These are phyloP conservation scores for Ips nitidus DNA, from an alignment of 1,140 invertebrate genomes.

Conservation along the genomic window DNA sequence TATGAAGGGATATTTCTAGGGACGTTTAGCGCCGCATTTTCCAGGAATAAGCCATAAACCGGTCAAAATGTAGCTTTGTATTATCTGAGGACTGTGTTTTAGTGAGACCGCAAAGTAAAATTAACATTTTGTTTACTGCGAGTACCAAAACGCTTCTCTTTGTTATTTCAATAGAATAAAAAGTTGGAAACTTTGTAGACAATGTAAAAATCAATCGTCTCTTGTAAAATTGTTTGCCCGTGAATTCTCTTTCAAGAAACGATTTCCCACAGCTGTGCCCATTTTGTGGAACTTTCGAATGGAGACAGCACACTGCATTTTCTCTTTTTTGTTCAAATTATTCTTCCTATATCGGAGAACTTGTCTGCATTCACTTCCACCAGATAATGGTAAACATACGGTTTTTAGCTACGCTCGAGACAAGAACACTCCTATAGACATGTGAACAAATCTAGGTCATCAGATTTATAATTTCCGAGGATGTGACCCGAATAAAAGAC, in stretches of 20 bases:
- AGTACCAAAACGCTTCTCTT: background rate
- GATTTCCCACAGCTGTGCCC: conserved; percentile 24
- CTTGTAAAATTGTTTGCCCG: conserved; percentile 28
- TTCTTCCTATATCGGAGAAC: conserved; percentile 9
- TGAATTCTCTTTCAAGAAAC: conserved; percentile 29
- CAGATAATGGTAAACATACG: conserved; percentile 7
- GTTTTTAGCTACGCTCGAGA: background rate
- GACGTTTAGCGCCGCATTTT: conserved; percentile 46
- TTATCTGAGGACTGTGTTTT: conserved; percentile 17
- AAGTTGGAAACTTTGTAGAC: conserved; percentile 24
- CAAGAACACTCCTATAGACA: no score
- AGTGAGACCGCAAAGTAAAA: background rate
- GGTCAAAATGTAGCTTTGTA: conserved; percentile 13
- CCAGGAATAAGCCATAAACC: conserved; percentile 45
- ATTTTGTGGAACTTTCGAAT: conserved; percentile 26
- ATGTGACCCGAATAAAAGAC: conserved; percentile 6
- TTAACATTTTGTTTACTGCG: background rate
- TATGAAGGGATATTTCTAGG: conserved; percentile 47
- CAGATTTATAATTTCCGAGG: no score
- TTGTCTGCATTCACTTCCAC: conserved; percentile 9
- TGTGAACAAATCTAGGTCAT: no score
- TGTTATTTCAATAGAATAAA: conserved; percentile 10
- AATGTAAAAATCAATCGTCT: conserved; percentile 28
- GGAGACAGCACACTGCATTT: conserved; percentile 23
- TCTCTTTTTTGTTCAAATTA: conserved; percentile 14